phyloP scores from a whole-genome alignment of 2,113 vertebrate genomes.

The Gymnorhina tibicen region DNA sequence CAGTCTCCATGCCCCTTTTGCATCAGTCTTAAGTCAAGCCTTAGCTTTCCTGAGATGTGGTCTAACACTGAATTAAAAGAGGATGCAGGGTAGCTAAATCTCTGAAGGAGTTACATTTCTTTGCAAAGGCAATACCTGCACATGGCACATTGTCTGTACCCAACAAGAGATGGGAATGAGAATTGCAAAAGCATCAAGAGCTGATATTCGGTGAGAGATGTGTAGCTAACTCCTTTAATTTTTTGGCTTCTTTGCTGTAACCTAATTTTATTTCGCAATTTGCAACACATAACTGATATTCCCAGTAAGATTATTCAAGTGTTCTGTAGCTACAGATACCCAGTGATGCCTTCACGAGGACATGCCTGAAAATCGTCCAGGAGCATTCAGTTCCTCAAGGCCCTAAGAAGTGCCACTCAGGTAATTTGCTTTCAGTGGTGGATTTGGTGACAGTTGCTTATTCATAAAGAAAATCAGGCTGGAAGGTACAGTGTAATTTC shows the following conservation, averaged over 20 bases:
- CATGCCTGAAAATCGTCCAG: background rate
- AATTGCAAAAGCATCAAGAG: background rate
- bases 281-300: background rate
- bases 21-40: background rate
- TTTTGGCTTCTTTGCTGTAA: background rate
- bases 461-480: background rate
- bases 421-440: background rate
- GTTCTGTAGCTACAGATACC: background rate
- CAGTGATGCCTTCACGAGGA: background rate
- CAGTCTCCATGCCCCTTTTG: background rate
- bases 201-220: background rate
- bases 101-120: background rate
- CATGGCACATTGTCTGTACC: accelerated
- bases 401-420: background rate
- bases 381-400: background rate
- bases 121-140: background rate
- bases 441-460: background rate
- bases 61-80: background rate
- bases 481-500: background rate
- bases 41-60: background rate
- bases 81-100: background rate
- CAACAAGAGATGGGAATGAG: background rate
- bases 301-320: background rate
- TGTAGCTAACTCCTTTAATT: background rate
- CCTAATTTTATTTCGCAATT: background rate